Evolutionary conservation across 2,888 invertebrate species (phyloP), one percentile per base, ranked within the genome.

Genomic region (Hydroisotoma schaefferi): DNA sequence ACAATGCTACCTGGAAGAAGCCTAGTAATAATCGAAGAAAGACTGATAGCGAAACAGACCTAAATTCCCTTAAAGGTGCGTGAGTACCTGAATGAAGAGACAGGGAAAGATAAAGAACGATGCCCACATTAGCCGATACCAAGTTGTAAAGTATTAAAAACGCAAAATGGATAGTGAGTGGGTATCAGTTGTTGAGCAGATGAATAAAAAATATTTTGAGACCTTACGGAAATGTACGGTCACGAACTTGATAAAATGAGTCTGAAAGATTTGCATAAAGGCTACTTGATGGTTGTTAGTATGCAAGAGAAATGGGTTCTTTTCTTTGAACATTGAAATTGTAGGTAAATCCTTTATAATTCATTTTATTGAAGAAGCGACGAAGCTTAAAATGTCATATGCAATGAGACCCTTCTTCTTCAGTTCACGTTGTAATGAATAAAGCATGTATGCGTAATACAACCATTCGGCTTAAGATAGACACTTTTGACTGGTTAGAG

Each of bases 201-300:
- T 43, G 46, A 37, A 43, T 44, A 55, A 57, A 60, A 54, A 55
- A 44, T 18, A 10, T 25, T 43, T 48, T 63, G 59, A 63, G 60
- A 60, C 63, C 55, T 51, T 54, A 60, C 55, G 57, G 63, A 63
- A 60, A 60, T 57, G 59, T 54, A 51, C 51, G 46, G 63, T 59
- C 63, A 63, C 63, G 63, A 60, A 57, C 49, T 48, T 48, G 47
- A 56, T 40, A 20, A 20, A 40, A 40, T 40, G 40, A 20, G 20
- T 18, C 40, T 5, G 40, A 4, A 18, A 57, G 4, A 63, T 63
- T 63, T 63, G 59, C 59, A 63, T 63, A 62, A 56, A 40, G 54
- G n/a, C n/a, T 40, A 40, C 40, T 43, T 40, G 20, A 40, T 40
- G 20, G 40, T 43, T 40, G 20, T 18, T 40, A 40, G 40, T 40